Evolutionary conservation across 2,888 invertebrate genomes (phyloP).

Genomic region (Brenthis hecate): DNA sequence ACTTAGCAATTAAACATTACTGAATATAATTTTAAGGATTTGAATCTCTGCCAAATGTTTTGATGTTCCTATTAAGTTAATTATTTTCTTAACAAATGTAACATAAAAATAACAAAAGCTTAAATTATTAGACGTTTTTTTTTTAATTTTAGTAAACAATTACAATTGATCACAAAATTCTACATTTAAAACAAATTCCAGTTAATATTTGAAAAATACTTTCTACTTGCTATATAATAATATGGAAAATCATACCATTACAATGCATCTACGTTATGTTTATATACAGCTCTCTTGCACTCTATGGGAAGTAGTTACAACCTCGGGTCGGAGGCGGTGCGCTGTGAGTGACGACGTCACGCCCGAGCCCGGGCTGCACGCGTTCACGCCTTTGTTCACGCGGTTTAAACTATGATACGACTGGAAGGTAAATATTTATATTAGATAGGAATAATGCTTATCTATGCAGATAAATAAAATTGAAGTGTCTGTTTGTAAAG

Average conservation of each 20-base stretch:
- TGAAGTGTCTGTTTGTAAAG: too few species aligned
- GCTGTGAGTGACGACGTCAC: constrained; percentile 90
- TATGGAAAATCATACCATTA: constrained; percentile 2
- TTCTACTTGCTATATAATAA: background rate
- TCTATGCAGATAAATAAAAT: too few species aligned
- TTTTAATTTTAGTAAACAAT: constrained; percentile 8
- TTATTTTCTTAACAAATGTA: too few species aligned
- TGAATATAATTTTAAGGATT: too few species aligned
- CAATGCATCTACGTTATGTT: constrained; percentile 48
- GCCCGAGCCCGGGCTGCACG: constrained; percentile 75
- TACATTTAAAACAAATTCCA: background rate
- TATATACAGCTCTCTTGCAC: constrained; percentile 96
- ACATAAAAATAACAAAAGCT: too few species aligned
- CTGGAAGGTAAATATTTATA: constrained; percentile 72
- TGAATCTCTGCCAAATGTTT: too few species aligned
- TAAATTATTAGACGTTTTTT: background rate
- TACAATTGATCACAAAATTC: background rate
- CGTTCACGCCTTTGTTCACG: constrained; percentile 85
- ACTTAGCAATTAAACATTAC: background rate
- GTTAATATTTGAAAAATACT: background rate
- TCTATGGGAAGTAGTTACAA: constrained; percentile 92
- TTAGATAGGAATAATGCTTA: background rate
- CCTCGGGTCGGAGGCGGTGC: constrained; percentile 91
- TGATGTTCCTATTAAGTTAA: too few species aligned
- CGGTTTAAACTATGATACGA: constrained; percentile 90